These are phyloP conservation scores for Esox masquinongy DNA, from an alignment of 2,797 vertebrate species.

Conservation along the genomic window DNA sequence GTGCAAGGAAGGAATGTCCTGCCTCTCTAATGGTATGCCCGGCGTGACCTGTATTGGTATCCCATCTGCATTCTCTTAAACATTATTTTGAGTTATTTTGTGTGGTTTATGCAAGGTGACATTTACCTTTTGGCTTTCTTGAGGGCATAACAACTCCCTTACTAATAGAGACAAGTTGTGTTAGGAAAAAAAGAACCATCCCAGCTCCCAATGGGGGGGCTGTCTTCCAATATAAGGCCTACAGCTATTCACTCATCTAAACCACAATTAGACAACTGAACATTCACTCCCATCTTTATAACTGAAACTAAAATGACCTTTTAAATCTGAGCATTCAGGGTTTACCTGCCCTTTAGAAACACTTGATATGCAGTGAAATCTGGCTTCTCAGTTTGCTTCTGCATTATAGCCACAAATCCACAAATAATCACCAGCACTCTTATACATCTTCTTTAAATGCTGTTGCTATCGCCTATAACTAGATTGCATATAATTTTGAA, in stretches of 20 bases:
- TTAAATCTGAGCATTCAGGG: conserved; percentile 46
- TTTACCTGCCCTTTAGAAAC: conserved; percentile 57
- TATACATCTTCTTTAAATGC: conserved; percentile 26
- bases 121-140: conserved; percentile 39
- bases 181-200: conserved; percentile 16
- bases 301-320: conserved; percentile 45
- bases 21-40: conserved; percentile 54
- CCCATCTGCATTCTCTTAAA: conserved; percentile 50
- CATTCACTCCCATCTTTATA: conserved; percentile 37
- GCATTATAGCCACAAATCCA: conserved; percentile 37
- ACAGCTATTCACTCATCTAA: neutral
- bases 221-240: conserved; percentile 3
- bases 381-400: conserved; percentile 30
- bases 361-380: conserved; percentile 42
- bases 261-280: conserved; percentile 10
- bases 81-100: conserved; percentile 46
- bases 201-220: neutral
- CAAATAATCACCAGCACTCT: conserved; percentile 41
- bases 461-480: neutral
- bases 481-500: conserved; percentile 29
- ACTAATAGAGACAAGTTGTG: conserved; percentile 24
- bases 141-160: neutral
- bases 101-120: conserved; percentile 67
- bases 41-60: conserved; percentile 32
- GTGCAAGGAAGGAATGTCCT: conserved; percentile 48